Evolutionary conservation across 2,113 vertebrate species (phyloP).

Genomic region (Pelusios castaneus): DNA sequence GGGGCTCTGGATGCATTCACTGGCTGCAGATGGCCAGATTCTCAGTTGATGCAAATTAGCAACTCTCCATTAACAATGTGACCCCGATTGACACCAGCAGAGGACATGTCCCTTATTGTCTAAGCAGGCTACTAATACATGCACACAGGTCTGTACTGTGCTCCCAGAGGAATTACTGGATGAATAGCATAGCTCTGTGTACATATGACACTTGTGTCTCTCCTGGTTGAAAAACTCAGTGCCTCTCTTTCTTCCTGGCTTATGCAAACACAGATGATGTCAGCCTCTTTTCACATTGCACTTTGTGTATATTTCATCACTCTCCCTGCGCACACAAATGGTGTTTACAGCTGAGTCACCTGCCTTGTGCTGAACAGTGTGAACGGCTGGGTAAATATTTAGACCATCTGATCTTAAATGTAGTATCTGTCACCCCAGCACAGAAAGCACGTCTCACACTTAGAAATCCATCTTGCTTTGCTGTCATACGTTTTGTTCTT

Average conservation of each 20-base stretch:
- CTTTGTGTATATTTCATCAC: neutral
- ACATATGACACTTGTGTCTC: neutral
- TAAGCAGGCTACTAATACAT: slow-evolving; percentile 39
- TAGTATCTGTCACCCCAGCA: neutral
- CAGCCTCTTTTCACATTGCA: neutral
- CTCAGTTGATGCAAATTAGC: slow-evolving; percentile 65
- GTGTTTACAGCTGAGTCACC: slow-evolving; percentile 36
- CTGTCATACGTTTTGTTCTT: neutral
- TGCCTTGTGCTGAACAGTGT: neutral
- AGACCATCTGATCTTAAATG: neutral
- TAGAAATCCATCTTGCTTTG: neutral
- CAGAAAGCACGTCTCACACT: neutral
- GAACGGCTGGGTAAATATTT: slow-evolving; percentile 10
- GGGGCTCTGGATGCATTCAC: neutral
- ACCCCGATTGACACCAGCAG: neutral
- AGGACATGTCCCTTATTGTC: slow-evolving; percentile 62
- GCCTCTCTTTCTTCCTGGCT: neutral
- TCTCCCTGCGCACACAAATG: neutral
- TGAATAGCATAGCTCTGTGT: neutral
- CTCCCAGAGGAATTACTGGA: neutral
- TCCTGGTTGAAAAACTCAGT: neutral
- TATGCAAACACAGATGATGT: slow-evolving; percentile 15
- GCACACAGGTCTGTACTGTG: neutral
- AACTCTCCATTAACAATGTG: slow-evolving; percentile 44
- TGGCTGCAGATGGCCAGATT: slow-evolving; percentile 18